Evolutionary conservation across 2,797 vertebrate genomes (phyloP).

Genomic region (Lepilemur septentrionalis): DNA sequence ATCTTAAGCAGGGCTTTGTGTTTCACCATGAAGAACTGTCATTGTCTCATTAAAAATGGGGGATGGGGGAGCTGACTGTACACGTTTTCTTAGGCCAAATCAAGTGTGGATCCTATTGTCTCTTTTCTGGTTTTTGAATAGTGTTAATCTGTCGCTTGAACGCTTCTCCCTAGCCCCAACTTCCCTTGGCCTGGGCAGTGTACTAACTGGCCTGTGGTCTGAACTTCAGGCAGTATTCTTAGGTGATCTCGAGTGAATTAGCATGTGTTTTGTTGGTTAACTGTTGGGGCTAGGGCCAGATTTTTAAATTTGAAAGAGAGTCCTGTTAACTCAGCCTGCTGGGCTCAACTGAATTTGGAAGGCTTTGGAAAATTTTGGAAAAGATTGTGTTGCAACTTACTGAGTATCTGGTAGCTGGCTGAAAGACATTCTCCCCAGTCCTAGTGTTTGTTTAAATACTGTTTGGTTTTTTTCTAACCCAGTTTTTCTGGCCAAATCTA

Average conservation of each 20-base stretch:
- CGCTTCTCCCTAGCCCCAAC: neutral
- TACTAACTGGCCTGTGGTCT: constrained; percentile 44
- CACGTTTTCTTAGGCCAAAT: constrained; percentile 6
- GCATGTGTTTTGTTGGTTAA: constrained; percentile 71
- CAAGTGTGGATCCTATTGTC: constrained; percentile 65
- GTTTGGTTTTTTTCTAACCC: constrained; percentile 57
- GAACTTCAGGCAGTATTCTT: constrained; percentile 60
- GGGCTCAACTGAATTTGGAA: constrained; percentile 66
- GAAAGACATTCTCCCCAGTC: neutral
- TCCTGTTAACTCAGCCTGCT: constrained; percentile 58
- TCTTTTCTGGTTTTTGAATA: constrained; percentile 32
- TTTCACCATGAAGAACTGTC: constrained; percentile 54
- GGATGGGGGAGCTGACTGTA: constrained; percentile 26
- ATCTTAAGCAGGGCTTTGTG: constrained; percentile 54
- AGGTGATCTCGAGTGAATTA: constrained; percentile 71
- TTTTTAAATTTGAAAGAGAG: constrained; percentile 75
- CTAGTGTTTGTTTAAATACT: constrained; percentile 54
- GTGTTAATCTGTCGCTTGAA: constrained; percentile 64
- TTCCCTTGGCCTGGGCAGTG: neutral
- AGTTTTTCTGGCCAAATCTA: constrained; percentile 63
- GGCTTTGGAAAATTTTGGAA: constrained; percentile 65
- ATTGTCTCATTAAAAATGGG: constrained; percentile 65
- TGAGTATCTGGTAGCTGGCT: constrained; percentile 61
- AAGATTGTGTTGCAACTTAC: constrained; percentile 58
- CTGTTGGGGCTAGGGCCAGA: constrained; percentile 47